Evolutionary conservation across 1,140 invertebrate species (phyloP), one percentile per base, ranked within the genome.

Genomic region (Apocrypta bakeri): DNA sequence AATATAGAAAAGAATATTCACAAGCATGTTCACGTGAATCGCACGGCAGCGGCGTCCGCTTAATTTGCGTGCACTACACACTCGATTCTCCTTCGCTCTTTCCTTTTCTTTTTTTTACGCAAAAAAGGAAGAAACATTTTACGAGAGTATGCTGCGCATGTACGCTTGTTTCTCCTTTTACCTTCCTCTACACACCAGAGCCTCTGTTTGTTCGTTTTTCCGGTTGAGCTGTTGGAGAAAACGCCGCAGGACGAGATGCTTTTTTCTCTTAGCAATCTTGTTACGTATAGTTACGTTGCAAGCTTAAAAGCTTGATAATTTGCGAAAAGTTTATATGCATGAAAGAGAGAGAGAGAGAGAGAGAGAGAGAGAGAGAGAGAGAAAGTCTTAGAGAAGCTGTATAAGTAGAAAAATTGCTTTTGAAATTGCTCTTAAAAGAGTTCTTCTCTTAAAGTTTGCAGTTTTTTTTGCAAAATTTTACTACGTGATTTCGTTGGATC

Each of bases 241-340:
- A 66, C 1, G 64, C 64, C 14, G 24, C n/a, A 64, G 63, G 25
- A 25, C 25, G 63, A 64, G n/a, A 24, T 14, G 14, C 21, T 64
- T 64, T 66, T 14, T 66, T 27, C 6, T 11, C 25, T 66, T 66
- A 1, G 11, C 11, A 25, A 64, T 64, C 2, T 9, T 37, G 33
- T 37, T 7, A 42, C 40, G n/a, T n/a, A 4, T 24, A 9, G 63
- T 64, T 66, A 66, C 64, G 27, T 66, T 24, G 64, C 64, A 8
- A 66, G 64, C 64, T 66, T 56, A 29, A 66, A 29, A 66, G 64
- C 64, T 66, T 66, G 24, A 66, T 66, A 66, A 66, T 66, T 66
- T 66, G 27, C 9, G 25, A 9, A 66, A 66, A 66, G 64, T 66
- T 66, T 56, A 12, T 42, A 14, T 42, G 48, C 48, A 11, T 61